Percentiles rank a stretch among this genome's conserved stretches.
Evolutionary conservation across 2,797 vertebrate species (phyloP).

Genomic region (Eutrigla gurnardus): DNA sequence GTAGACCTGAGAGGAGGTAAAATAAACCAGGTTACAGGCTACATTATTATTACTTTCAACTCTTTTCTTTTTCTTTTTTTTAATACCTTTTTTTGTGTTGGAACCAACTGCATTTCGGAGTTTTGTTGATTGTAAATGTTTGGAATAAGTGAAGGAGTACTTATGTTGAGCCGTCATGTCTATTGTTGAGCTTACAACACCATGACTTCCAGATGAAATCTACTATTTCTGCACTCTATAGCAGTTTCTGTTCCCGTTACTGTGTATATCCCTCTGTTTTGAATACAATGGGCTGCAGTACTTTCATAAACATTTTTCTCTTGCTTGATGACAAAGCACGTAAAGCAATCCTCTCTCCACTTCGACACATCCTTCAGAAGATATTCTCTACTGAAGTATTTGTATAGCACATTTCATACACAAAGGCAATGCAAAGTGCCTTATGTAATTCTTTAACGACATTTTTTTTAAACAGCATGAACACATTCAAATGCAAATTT

Average conservation of each 20-base stretch:
- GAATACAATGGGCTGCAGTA: not conserved
- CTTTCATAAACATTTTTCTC: slow-evolving; percentile 18
- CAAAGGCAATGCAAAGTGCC: not conserved
- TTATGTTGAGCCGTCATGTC: not conserved
- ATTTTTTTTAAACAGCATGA: too few species aligned
- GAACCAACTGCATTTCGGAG: not conserved
- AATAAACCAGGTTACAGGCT: slow-evolving; percentile 26
- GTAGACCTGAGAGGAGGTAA: slow-evolving; percentile 73
- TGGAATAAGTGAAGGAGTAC: not conserved
- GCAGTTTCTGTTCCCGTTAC: not conserved
- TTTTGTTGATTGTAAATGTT: not conserved
- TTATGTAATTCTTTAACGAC: not conserved
- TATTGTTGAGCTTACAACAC: not conserved
- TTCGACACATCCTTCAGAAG: not conserved
- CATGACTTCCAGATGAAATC: not conserved
- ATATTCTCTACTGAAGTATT: not conserved
- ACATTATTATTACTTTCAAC: too few species aligned
- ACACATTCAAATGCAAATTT: not conserved
- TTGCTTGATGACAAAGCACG: not conserved
- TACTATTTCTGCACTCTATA: not conserved
- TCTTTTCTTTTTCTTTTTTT: too few species aligned
- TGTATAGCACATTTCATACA: not conserved
- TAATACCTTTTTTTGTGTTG: not conserved
- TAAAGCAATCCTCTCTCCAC: not conserved
- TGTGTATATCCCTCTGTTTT: slow-evolving; percentile 5